Conservation (phyloP, 2,113 vertebrate species). For the Pedetes capensis region DNA sequence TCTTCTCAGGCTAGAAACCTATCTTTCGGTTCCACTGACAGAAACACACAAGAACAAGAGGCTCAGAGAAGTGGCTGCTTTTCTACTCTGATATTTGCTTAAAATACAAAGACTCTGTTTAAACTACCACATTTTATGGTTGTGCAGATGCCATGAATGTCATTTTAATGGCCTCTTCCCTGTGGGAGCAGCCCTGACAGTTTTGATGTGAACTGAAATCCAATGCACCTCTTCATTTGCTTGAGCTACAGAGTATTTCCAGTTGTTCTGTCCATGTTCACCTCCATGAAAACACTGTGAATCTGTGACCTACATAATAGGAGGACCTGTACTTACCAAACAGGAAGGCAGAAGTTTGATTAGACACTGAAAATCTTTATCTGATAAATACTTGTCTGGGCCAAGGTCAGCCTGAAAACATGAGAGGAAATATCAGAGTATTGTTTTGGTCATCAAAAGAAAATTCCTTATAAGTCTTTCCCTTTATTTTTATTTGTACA, state of each 20-base stretch:
- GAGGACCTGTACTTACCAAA: constrained; percentile 86
- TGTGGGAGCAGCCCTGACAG: neutral
- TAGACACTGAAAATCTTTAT: constrained; percentile 96
- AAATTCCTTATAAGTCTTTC: neutral
- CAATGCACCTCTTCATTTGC: neutral
- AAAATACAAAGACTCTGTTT: constrained; percentile 18
- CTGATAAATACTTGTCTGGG: constrained; percentile 95
- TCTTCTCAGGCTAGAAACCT: neutral
- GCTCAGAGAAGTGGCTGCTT: neutral
- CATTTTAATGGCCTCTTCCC: neutral
- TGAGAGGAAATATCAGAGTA: constrained; percentile 28
- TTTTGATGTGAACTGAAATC: neutral
- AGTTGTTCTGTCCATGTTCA: neutral
- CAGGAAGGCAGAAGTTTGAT: constrained; percentile 93
- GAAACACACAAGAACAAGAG: neutral
- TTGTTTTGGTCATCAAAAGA: neutral
- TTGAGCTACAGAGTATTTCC: neutral
- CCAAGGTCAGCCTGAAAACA: constrained; percentile 94
- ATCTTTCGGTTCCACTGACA: neutral
- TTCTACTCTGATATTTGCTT: neutral
- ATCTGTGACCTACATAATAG: neutral
- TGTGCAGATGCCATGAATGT: neutral
- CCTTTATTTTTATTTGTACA: neutral
- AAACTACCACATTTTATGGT: neutral
- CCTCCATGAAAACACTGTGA: neutral